Evolutionary conservation across 2,888 invertebrate species (phyloP), one percentile per base, ranked within the genome.

Genomic region (Nezara viridula): DNA sequence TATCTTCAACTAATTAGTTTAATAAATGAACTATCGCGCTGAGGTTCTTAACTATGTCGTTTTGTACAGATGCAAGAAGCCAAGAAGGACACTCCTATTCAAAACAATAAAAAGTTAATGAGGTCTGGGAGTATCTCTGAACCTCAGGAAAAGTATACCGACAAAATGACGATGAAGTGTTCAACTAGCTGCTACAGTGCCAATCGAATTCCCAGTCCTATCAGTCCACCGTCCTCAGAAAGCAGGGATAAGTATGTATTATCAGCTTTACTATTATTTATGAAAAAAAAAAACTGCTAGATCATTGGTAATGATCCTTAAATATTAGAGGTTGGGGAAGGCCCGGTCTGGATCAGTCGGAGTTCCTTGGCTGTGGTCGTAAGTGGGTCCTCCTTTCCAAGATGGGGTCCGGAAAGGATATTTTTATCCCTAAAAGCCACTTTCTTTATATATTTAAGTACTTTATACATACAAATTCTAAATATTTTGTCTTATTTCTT

Each of bases 81-180:
- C 32, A 88, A 88, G 77, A 88, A 77, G 77, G 88, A 88, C 27
- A 27, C 47, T 55, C 49, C 88, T 32, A 5, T 44, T 32, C 66
- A 40, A 50, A 73, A 60, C n/a, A 90, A 87, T 73, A 89, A 86
- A 73, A 91, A 90, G 86, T 86, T 91, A 49, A 89, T 90, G 50
- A 89, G 91, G 73, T 91, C 91, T 77, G 90, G 90, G 3, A 91
- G 91, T 87, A 89, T 89, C 24, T 81, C 81, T 27, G 88, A 81
- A 40, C 19, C 32, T 32, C n/a, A n/a, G 24, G 86, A 86, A 50
- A 47, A 50, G n/a, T 27, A 60, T 27, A 7, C 1, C 2, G 86
- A 55, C 10, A 32, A 49, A 60, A 73, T 50, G 85, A 37, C n/a
- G 44, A 89, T 85, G 87, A 88, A 86, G 60, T 40, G 47, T 77